Evolutionary conservation across 2,797 vertebrate genomes (phyloP), one percentile per base, ranked within the genome.

Genomic region (Chelidonichthys spinosus): DNA sequence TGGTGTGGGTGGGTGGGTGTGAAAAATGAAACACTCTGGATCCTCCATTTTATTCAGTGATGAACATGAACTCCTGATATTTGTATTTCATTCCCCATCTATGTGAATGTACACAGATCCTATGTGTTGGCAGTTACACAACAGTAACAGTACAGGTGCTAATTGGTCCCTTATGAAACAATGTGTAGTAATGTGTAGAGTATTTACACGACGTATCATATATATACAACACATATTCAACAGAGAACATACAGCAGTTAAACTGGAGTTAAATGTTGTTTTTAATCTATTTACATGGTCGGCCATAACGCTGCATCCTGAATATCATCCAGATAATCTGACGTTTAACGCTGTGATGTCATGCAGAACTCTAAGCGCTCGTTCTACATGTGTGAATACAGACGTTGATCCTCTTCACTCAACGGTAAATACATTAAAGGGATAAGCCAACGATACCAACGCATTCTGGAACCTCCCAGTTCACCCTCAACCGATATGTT

Each of bases 371-470:
- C 37, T 52, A 32, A 55, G 63, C 15, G 53, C 63, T 42, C 14
- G 17, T 69, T n/a, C 58, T 73, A 50, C 46, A 74, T 65, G 74
- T 18, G 9, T 17, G 37, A 69, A 43, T 67, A 70, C 53, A 85
- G 58, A 60, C 42, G 60, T 36, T 17, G 43, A 18, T 49, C 4
- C 42, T 47, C 18, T 32, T 3, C 52, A 15, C 15, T 11, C 4
- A 63, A 8, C 13, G 37, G 39, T 13, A 42, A 55, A 52, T 54
- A 68, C 37, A 25, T 83, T 82, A 82, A 85, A 85, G 81, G 83
- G 62, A n/a, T 37, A 9, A 43, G 5, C 9, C 54, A 47, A 17
- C 40, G 40, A 32, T 14, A 8, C 11, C 2, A 8, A 46, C 11
- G 0, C n/a, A 58, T 43, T 50, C 59, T 68, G 43, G 5, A 25